Evolutionary conservation across 92 coral and sea anemone genomes (phyloP).

Genomic region (Palythoa grandis): DNA sequence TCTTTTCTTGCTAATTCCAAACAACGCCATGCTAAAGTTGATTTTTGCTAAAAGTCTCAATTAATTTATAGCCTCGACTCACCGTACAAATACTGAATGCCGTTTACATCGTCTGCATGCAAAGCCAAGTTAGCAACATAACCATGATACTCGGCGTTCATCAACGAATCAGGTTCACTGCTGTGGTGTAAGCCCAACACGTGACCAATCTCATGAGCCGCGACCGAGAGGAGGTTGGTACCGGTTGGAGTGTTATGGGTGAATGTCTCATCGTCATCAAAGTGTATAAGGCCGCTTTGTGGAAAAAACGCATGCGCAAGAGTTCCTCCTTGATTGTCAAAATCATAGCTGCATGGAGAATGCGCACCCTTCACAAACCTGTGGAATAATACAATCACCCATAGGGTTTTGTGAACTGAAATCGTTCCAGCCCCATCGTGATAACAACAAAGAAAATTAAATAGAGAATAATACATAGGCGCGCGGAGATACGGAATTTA

Average conservation of each 20-base stretch:
- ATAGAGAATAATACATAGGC: too few relatives aligned
- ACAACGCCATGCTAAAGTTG: too few relatives aligned
- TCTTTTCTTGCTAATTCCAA: too few relatives aligned
- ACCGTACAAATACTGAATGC: constrained; percentile 77
- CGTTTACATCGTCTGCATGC: constrained; percentile 70
- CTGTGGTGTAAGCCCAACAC: constrained; percentile 79
- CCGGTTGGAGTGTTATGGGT: constrained; percentile 59
- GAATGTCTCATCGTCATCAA: constrained; percentile 80
- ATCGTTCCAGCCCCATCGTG: too few relatives aligned
- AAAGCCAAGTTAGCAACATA: constrained; percentile 55
- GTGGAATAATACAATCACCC: background rate
- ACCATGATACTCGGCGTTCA: constrained; percentile 82
- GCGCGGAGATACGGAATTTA: too few relatives aligned
- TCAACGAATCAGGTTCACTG: constrained; percentile 46
- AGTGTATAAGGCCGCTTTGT: constrained; percentile 77
- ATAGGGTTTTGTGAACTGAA: too few relatives aligned
- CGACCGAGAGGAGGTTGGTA: constrained; percentile 71
- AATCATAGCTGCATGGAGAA: constrained; percentile 56
- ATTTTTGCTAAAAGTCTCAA: background rate
- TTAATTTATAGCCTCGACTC: background rate
- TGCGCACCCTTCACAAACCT: constrained; percentile 56
- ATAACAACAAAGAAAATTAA: too few relatives aligned
- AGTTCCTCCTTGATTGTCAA: constrained; percentile 67
- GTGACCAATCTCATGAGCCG: constrained; percentile 89
- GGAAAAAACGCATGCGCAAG: constrained; percentile 85